A percentile compares a stretch with the other conserved stretches of the same genome.
phyloP scores from a whole-genome alignment of 2,888 invertebrate genomes.

The Brenthis hecate region DNA sequence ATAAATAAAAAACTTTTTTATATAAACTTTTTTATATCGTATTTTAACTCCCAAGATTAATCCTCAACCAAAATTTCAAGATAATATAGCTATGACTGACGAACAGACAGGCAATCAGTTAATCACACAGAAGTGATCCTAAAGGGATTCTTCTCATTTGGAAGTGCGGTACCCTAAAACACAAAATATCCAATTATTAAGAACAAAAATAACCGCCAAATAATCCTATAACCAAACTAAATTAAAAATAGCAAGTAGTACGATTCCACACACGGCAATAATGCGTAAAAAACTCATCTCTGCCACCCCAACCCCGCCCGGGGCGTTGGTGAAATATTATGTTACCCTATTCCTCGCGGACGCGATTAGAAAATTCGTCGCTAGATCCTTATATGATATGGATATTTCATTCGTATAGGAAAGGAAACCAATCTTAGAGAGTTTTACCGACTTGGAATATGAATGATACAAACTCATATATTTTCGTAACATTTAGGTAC shows the following conservation, averaged over 20 bases:
- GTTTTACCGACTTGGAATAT: slow-evolving; percentile 12
- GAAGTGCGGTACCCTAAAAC: neutral
- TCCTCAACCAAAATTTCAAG: too few relatives aligned
- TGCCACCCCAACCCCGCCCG: slow-evolving; percentile 54
- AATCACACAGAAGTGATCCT: too few relatives aligned
- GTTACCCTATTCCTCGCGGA: slow-evolving; percentile 77
- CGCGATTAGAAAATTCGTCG: slow-evolving; percentile 81
- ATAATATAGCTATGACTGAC: too few relatives aligned
- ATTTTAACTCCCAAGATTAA: too few relatives aligned
- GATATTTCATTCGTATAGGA: slow-evolving; percentile 22
- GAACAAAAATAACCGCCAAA: neutral
- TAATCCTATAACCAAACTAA: slow-evolving; percentile 1
- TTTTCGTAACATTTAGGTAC: neutral
- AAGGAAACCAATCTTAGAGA: slow-evolving; percentile 8
- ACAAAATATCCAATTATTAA: neutral
- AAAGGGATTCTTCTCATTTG: too few relatives aligned
- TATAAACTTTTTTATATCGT: too few relatives aligned
- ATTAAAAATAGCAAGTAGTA: slow-evolving; percentile 14
- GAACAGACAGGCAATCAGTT: too few relatives aligned
- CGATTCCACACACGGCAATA: slow-evolving; percentile 54
- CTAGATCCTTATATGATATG: slow-evolving; percentile 42
- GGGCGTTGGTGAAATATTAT: slow-evolving; percentile 78
- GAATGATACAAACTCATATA: slow-evolving; percentile 1
- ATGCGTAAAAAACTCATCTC: slow-evolving; percentile 82
- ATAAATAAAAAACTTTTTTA: too few relatives aligned